These are phyloP conservation scores for Stenodera caucasica DNA, from an alignment of 2,888 invertebrate genomes.

Conservation along the genomic window DNA sequence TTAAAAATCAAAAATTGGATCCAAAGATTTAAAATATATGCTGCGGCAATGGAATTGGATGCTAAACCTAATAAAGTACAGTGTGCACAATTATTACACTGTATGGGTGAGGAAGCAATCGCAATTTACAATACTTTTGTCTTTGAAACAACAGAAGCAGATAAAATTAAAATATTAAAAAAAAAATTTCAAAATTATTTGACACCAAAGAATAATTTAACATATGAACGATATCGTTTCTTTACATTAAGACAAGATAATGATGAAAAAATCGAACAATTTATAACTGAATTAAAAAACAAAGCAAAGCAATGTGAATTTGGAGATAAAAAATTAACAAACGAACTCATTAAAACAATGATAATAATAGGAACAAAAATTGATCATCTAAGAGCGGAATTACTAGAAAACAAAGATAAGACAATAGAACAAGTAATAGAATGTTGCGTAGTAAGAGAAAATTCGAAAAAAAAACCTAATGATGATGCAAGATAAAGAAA, in stretches of 20 bases:
- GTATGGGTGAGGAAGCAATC: conserved; percentile 29
- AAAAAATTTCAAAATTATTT: conserved; percentile 17
- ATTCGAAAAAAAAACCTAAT: too few species aligned
- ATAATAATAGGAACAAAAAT: conserved; percentile 17
- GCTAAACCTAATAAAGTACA: conserved; percentile 22
- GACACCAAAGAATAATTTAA: conserved; percentile 2
- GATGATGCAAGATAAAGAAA: too few species aligned
- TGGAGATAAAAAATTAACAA: conserved; percentile 12
- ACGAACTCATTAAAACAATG: conserved; percentile 17
- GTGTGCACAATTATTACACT: conserved; percentile 28
- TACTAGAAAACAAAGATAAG: conserved; percentile 18
- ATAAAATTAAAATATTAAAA: conserved; percentile 15
- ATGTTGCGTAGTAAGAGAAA: conserved; percentile 19
- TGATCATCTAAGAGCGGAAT: conserved; percentile 17
- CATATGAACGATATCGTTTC: conserved; percentile 26
- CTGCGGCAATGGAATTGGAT: conserved; percentile 23
- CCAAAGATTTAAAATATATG: conserved; percentile 27
- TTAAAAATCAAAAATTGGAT: conserved; percentile 25
- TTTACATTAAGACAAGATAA: conserved; percentile 23
- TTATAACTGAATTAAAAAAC: conserved; percentile 11
- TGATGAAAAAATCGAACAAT: conserved; percentile 17
- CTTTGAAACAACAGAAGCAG: conserved; percentile 12
- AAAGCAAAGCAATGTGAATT: conserved; percentile 18
- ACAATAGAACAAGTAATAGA: conserved; percentile 23
- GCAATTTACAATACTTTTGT: conserved; percentile 28